Evolutionary conservation across 2,888 invertebrate species (phyloP).

Genomic region (Schizotus pectinicornis): DNA sequence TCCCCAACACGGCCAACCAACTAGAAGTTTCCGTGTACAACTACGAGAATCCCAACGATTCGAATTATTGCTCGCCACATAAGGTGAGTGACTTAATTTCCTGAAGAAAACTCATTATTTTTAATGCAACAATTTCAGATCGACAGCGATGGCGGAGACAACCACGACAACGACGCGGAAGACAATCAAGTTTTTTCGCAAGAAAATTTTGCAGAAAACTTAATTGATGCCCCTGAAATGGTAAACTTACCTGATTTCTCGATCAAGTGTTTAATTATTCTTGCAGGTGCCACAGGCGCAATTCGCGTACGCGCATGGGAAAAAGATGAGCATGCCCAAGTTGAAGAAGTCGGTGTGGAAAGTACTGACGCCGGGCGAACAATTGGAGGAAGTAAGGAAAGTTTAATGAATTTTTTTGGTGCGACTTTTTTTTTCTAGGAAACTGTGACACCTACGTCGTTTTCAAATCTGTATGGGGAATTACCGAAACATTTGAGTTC

Average conservation of each 20-base stretch:
- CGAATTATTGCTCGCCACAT: constrained; percentile 58
- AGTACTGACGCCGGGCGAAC: constrained; percentile 50
- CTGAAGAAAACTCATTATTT: too few species aligned
- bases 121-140: constrained; percentile 9
- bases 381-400: constrained; percentile 42
- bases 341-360: constrained; percentile 80
- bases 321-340: constrained; percentile 85
- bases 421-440: neutral
- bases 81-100: constrained; percentile 28
- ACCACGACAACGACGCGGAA: constrained; percentile 52
- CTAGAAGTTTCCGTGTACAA: constrained; percentile 59
- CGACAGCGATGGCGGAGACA: constrained; percentile 21
- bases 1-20: constrained; percentile 45
- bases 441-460: constrained; percentile 54
- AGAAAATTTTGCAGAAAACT: constrained; percentile 60
- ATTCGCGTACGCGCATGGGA: constrained; percentile 83
- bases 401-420: neutral
- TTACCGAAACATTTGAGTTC: constrained; percentile 65
- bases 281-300: constrained; percentile 68
- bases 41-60: constrained; percentile 64
- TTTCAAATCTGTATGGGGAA: constrained; percentile 64
- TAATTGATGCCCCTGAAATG: constrained; percentile 71
- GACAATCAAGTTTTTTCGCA: constrained; percentile 52
- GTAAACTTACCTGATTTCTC: too few species aligned
- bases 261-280: too few species aligned